Conservation (phyloP, 2,797 vertebrate species). For the Phataginus tricuspis region DNA sequence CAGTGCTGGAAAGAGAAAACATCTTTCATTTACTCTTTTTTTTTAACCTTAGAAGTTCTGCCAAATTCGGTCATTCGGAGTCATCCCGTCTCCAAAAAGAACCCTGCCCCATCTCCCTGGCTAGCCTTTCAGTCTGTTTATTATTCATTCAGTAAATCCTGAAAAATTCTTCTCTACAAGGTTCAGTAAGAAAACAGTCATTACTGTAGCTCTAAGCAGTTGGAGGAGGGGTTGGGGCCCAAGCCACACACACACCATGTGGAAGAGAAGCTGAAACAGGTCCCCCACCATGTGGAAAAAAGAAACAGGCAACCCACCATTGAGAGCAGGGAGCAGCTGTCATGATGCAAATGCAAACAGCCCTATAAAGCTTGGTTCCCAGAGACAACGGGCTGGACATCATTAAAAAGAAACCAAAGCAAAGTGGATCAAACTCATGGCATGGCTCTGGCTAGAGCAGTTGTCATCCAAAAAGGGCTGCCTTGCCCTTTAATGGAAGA, state of each 20-base stretch:
- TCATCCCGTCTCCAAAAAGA: background rate
- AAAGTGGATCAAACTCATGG: background rate
- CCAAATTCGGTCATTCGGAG: background rate
- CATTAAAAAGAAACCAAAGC: background rate
- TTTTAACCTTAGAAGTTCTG: background rate
- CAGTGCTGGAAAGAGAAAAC: background rate
- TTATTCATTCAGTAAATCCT: background rate
- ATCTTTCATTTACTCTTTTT: background rate
- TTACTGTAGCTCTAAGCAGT: background rate
- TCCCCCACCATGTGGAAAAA: background rate
- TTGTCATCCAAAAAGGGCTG: background rate
- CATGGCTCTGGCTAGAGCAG: background rate
- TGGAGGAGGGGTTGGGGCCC: background rate
- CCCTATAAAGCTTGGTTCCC: background rate
- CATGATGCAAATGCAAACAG: background rate
- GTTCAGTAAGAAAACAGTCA: background rate
- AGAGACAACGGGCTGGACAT: background rate
- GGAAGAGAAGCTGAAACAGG: background rate
- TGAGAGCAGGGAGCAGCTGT: background rate
- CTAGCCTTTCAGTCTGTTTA: background rate
- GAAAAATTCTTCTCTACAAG: background rate
- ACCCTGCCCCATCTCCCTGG: background rate
- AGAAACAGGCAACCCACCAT: slow-evolving; percentile 27
- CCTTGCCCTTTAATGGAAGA: background rate
- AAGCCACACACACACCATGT: background rate